phyloP scores from a whole-genome alignment of 2,113 vertebrate species.

The Reinhardtius hippoglossoides region DNA sequence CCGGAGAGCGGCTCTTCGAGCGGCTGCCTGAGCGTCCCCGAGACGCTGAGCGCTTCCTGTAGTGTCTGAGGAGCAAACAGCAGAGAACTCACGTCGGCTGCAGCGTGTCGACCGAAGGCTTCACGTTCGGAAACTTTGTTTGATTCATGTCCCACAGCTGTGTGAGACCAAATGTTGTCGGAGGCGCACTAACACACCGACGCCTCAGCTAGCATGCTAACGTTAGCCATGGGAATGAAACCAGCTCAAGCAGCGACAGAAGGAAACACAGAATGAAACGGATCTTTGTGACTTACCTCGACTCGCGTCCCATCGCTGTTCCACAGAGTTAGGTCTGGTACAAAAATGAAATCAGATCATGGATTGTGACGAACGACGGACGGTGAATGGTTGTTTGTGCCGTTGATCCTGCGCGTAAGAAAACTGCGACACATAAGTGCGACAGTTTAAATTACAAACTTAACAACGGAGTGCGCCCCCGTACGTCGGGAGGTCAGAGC shows the following conservation, averaged over 20 bases:
- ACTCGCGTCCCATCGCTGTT: constrained; percentile 79
- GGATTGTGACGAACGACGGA: neutral
- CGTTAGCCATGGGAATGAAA: constrained; percentile 19
- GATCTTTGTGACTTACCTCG: constrained; percentile 66
- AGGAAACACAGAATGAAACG: accelerated
- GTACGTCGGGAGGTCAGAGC: constrained; percentile 38
- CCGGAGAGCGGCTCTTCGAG: constrained; percentile 94
- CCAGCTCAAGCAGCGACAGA: neutral
- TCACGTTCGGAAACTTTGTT: neutral
- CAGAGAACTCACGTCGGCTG: accelerated
- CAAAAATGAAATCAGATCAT: constrained; percentile 6
- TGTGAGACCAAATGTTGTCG: neutral
- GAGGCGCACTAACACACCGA: neutral
- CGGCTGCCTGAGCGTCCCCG: constrained; percentile 91
- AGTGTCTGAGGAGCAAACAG: constrained; percentile 84
- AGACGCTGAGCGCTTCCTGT: constrained; percentile 92
- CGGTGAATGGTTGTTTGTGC: constrained; percentile 19
- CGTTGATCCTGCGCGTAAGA: constrained; percentile 23
- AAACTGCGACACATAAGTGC: constrained; percentile 47
- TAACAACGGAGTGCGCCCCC: constrained; percentile 15
- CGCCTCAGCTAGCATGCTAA: constrained; percentile 51
- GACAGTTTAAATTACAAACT: neutral
- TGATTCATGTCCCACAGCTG: neutral
- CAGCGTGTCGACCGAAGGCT: neutral
- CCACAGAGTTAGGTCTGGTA: neutral